These are phyloP conservation scores for Lottia scabra DNA, from an alignment of 2,888 invertebrate species.

Conservation along the genomic window DNA sequence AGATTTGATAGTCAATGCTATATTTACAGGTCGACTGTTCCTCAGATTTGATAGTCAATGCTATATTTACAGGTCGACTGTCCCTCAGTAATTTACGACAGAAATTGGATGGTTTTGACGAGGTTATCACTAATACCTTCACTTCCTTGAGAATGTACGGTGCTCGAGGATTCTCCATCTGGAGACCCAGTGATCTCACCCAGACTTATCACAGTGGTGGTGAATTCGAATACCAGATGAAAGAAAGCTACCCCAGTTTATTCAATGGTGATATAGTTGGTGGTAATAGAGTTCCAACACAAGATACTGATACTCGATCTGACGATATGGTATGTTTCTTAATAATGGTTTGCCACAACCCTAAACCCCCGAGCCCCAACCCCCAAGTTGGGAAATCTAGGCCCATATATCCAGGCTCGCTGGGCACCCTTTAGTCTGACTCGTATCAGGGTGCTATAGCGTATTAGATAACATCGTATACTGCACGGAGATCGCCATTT, in stretches of 20 bases:
- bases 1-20: too few species aligned
- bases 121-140: not conserved
- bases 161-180: conserved; percentile 7
- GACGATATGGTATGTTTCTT: not conserved
- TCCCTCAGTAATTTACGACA: not conserved
- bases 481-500: too few species aligned
- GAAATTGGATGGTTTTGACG: not conserved
- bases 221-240: conserved; percentile 5
- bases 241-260: not conserved
- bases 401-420: too few species aligned
- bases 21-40: too few species aligned
- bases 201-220: conserved; percentile 7
- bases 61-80: not conserved
- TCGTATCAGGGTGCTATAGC: too few species aligned
- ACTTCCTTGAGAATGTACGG: not conserved
- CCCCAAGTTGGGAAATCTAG: too few species aligned
- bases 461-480: too few species aligned
- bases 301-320: not conserved
- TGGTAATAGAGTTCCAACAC: not conserved
- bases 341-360: too few species aligned
- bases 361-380: too few species aligned
- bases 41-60: too few species aligned
- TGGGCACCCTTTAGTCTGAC: too few species aligned
- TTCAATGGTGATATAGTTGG: not conserved
- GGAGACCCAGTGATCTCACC: not conserved